Conservation (phyloP, 1,140 invertebrate genomes). For the Lucilia sericata region DNA sequence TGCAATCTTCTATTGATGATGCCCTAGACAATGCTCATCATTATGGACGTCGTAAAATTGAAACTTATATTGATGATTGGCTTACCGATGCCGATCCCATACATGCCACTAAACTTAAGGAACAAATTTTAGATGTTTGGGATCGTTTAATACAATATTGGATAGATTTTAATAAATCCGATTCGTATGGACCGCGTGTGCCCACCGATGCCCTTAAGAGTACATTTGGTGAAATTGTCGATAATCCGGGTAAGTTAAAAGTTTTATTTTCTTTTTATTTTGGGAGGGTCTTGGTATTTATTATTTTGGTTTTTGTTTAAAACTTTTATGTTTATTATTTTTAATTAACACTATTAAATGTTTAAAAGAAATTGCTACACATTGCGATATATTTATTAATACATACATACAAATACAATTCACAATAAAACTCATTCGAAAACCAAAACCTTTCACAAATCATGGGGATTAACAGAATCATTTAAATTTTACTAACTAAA, state of each 20-base stretch:
- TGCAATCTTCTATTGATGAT: slow-evolving; percentile 81
- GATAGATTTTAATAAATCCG: slow-evolving; percentile 77
- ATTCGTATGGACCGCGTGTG: slow-evolving; percentile 76
- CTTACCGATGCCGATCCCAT: slow-evolving; percentile 84
- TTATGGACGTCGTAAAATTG: slow-evolving; percentile 75
- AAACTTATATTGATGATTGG: slow-evolving; percentile 70
- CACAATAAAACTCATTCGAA: not conserved
- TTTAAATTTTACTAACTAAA: not conserved
- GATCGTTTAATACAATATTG: slow-evolving; percentile 93
- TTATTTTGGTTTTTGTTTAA: not conserved
- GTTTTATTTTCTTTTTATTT: not conserved
- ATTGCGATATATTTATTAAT: slow-evolving; percentile 43
- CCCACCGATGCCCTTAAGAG: slow-evolving; percentile 76
- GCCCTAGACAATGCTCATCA: slow-evolving; percentile 92
- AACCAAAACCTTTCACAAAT: not conserved
- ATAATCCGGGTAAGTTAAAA: slow-evolving; percentile 62
- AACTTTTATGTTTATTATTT: not conserved
- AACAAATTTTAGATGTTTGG: slow-evolving; percentile 92
- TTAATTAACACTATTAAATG: not conserved
- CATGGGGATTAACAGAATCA: not conserved
- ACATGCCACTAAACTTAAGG: slow-evolving; percentile 88
- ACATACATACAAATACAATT: not conserved
- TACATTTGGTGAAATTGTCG: slow-evolving; percentile 71
- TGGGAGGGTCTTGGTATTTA: slow-evolving; percentile 12
- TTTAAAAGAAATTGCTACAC: slow-evolving; percentile 39